Evolutionary conservation across 2,797 vertebrate species (phyloP).

Genomic region (Rachycentron canadum): DNA sequence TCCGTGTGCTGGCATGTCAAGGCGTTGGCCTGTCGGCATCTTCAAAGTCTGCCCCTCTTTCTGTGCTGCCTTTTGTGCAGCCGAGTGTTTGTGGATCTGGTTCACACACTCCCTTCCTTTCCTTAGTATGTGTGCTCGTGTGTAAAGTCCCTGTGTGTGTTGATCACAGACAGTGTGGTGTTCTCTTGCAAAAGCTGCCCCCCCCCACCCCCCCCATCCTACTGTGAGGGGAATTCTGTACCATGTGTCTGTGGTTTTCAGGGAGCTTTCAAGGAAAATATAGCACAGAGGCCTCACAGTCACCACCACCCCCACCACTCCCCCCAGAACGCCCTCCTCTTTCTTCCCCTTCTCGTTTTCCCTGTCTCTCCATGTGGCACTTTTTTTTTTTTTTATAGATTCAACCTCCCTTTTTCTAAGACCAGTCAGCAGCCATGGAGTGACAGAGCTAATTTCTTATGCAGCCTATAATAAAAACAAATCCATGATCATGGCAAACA

Average conservation of each 20-base stretch:
- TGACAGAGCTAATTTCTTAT: constrained; percentile 55
- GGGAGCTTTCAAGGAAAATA: constrained; percentile 84
- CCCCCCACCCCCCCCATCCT: constrained; percentile 24
- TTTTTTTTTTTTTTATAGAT: constrained; percentile 41
- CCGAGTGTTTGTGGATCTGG: constrained; percentile 48
- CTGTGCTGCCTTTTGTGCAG: constrained; percentile 61
- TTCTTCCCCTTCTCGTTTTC: constrained; percentile 47
- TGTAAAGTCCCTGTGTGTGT: constrained; percentile 55
- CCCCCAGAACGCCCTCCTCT: constrained; percentile 45
- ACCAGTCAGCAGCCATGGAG: constrained; percentile 27
- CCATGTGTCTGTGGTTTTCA: constrained; percentile 86
- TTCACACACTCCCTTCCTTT: constrained; percentile 55
- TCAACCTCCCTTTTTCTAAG: constrained; percentile 47
- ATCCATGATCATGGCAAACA: constrained; percentile 63
- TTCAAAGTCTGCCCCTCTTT: constrained; percentile 56
- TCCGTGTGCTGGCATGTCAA: constrained; percentile 49
- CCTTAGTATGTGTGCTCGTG: constrained; percentile 32
- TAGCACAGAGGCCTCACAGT: constrained; percentile 78
- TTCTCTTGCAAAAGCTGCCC: constrained; percentile 58
- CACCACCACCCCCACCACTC: constrained; percentile 33
- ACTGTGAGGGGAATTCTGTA: constrained; percentile 83
- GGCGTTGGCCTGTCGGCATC: constrained; percentile 44
- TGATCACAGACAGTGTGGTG: constrained; percentile 61
- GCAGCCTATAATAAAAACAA: constrained; percentile 51
- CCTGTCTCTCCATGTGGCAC: constrained; percentile 65